phyloP scores from a whole-genome alignment of 2,113 vertebrate genomes.

The Odontesthes bonariensis region DNA sequence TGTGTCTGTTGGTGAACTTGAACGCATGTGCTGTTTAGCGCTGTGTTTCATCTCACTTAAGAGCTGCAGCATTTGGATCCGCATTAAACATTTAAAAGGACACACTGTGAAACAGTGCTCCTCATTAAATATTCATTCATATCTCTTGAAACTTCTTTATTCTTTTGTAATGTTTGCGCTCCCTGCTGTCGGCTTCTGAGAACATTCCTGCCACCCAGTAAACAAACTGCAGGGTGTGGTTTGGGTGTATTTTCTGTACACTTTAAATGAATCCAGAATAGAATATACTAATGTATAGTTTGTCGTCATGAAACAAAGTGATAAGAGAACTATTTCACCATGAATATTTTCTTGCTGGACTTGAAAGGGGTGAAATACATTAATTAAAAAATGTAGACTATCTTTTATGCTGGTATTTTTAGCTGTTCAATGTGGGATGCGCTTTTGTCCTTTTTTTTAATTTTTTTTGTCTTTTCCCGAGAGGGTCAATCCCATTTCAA shows the following conservation, averaged over 20 bases:
- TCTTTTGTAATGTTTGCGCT: conserved; percentile 43
- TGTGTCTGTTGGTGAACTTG: conserved; percentile 16
- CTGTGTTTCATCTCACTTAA: conserved; percentile 76
- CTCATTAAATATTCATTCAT: conserved; percentile 77
- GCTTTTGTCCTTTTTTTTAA: no score
- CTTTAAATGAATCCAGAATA: background rate
- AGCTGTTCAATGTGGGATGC: no score
- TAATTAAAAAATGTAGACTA: no score
- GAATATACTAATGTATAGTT: background rate
- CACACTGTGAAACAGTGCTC: conserved; percentile 64
- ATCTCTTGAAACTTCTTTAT: conserved; percentile 53
- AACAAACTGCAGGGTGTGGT: conserved; percentile 20
- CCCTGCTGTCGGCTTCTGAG: conserved; percentile 23
- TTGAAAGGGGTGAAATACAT: background rate
- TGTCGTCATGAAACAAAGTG: background rate
- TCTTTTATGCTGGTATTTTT: no score
- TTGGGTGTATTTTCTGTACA: conserved; percentile 10
- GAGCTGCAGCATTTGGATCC: conserved; percentile 79
- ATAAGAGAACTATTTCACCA: background rate
- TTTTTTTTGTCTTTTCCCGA: no score
- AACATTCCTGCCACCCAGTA: conserved; percentile 13
- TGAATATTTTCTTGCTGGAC: background rate
- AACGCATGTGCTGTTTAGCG: conserved; percentile 41
- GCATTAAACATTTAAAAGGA: conserved; percentile 80
- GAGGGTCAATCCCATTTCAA: no score